phyloP scores from a whole-genome alignment of 2,113 vertebrate genomes.

The Seriola dumerili region DNA sequence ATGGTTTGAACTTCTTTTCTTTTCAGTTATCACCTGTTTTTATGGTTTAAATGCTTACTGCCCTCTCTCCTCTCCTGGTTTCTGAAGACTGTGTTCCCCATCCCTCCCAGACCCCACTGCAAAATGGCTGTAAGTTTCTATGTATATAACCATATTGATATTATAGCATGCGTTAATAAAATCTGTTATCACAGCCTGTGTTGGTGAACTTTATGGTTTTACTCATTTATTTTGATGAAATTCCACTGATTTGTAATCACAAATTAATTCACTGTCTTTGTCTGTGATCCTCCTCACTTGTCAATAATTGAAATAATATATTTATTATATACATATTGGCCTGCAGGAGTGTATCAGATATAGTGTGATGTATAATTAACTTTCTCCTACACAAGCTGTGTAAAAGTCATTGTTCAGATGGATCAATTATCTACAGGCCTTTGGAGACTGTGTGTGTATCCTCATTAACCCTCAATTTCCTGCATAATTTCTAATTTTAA shows the following conservation, averaged over 20 bases:
- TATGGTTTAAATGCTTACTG: slow-evolving; percentile 19
- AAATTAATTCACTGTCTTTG: not conserved
- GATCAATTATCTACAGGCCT: not conserved
- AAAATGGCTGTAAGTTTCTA: slow-evolving; percentile 91
- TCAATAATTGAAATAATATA: not conserved
- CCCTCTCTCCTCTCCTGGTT: slow-evolving; percentile 44
- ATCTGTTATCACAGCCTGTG: slow-evolving; percentile 21
- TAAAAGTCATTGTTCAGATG: not conserved
- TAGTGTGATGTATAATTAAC: not conserved
- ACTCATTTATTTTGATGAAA: not conserved
- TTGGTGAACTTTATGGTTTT: not conserved
- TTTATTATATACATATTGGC: not conserved
- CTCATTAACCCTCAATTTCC: not conserved
- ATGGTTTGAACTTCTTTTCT: not conserved
- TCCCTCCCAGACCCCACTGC: slow-evolving; percentile 93
- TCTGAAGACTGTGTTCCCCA: slow-evolving; percentile 91
- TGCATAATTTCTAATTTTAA: not conserved
- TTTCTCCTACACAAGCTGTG: slow-evolving; percentile 16
- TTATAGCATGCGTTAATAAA: not conserved
- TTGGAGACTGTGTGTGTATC: not conserved
- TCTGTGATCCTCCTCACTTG: not conserved
- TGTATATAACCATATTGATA: not conserved
- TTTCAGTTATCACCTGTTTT: not conserved
- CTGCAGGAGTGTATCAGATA: not conserved
- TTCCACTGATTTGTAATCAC: not conserved